Evolutionary conservation across 2,797 vertebrate genomes (phyloP).

Genomic region (Microhierax caerulescens): DNA sequence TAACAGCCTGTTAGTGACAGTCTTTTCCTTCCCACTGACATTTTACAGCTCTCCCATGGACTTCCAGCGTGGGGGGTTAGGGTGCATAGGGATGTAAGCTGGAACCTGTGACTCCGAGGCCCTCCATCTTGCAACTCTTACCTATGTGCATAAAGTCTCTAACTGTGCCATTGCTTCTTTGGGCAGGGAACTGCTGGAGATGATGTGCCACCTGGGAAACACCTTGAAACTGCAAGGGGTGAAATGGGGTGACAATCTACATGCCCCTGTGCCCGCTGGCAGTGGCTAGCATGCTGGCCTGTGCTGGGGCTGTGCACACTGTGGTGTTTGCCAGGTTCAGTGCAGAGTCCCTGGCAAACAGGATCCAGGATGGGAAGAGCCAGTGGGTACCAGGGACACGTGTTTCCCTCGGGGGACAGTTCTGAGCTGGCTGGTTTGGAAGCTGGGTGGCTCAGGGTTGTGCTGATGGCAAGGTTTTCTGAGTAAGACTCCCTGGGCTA

Average conservation of each 20-base stretch:
- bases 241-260: constrained; percentile 69
- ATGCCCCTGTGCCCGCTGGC: constrained; percentile 66
- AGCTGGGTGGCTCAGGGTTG: not conserved
- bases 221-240: constrained; percentile 67
- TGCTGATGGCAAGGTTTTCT: not conserved
- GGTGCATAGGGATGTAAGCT: not conserved
- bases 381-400: accelerated
- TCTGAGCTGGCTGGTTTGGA: not conserved
- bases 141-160: too few species aligned
- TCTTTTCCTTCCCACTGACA: not conserved
- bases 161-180: not conserved
- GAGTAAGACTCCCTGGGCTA: not conserved
- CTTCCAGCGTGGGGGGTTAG: not conserved
- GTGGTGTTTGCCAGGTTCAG: constrained; percentile 72
- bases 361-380: constrained; percentile 67
- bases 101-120: not conserved
- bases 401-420: not conserved
- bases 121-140: too few species aligned
- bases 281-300: constrained; percentile 74
- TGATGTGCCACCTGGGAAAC: constrained; percentile 65
- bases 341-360: constrained; percentile 55
- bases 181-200: constrained; percentile 66
- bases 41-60: not conserved
- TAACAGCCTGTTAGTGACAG: accelerated
- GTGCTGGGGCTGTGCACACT: constrained; percentile 65